Evolutionary conservation across 2,113 vertebrate species (phyloP), one percentile per base, ranked within the genome.

Genomic region (Xiphorhynchus elegans): DNA sequence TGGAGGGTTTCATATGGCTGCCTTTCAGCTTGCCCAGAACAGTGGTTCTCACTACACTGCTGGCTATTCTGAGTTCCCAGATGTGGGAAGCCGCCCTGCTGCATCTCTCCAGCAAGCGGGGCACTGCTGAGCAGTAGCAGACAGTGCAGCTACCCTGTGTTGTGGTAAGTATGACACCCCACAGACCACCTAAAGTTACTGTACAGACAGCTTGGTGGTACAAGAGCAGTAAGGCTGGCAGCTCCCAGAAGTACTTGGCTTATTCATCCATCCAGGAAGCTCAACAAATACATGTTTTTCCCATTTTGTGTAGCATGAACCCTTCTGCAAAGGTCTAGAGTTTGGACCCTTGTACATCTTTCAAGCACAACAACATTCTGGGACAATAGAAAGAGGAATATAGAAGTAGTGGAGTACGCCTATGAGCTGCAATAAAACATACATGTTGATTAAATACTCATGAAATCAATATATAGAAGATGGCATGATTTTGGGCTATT

Each of bases 351-450:
- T n/a, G n/a, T 14, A 19, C 0, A 0, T 42, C 23, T 82, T 76
- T 76, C 47, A 72, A 76, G 53, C 11, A 13, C 1, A 1, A 46
- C 1, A 2, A 21, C 0, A 0, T 64, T 84, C 55, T 55, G 25
- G 31, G 49, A 33, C 15, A 19, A 40, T 6, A 47, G 29, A 53
- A 87, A 23, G 17, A 29, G 17, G 17, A 77, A 35, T n/a, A 31
- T 46, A 81, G 52, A 59, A 24, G 19, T 60, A 46, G 20, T 25
- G 25, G 29, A 81, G 5, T 78, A 63, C 80, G n/a, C 11, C 29
- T 42, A 33, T 56, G 50, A 70, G 26, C 7, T 69, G 40, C 69
- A 84, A 59, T 31, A 49, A 85, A 88, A 37, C 14, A 69, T 3
- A 28, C 31, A 20, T 52, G 4, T 53, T 60, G 17, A 20, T 40